A percentile compares a stretch with the other conserved stretches of the same genome.
phyloP scores from a whole-genome alignment of 2,888 invertebrate species.

The Chorisops tibialis region DNA sequence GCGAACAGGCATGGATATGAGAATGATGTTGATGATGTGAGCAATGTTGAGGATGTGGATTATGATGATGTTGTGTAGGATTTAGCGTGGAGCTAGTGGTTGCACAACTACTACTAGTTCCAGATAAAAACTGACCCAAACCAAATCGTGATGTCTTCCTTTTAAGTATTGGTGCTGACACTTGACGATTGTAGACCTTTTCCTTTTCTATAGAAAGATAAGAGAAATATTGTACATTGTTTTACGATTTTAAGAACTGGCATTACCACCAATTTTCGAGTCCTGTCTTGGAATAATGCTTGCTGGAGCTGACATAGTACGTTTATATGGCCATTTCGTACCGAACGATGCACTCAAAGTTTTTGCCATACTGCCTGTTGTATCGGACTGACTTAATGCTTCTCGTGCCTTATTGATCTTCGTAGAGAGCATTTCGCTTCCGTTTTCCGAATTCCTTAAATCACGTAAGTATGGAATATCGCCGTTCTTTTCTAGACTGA shows the following conservation, averaged over 20 bases:
- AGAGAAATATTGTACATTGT: not conserved
- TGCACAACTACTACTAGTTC: constrained; percentile 47
- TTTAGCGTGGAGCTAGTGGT: constrained; percentile 40
- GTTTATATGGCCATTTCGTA: constrained; percentile 91
- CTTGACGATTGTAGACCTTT: constrained; percentile 85
- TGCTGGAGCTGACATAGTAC: constrained; percentile 91
- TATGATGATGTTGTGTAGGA: constrained; percentile 36
- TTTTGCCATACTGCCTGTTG: constrained; percentile 60
- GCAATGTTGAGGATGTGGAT: constrained; percentile 30
- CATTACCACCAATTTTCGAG: constrained; percentile 60
- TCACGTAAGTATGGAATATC: constrained; percentile 84
- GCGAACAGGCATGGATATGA: constrained; percentile 2
- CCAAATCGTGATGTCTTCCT: constrained; percentile 90
- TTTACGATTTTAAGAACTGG: not conserved
- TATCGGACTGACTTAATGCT: constrained; percentile 74
- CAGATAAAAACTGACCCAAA: constrained; percentile 75
- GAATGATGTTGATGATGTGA: constrained; percentile 25
- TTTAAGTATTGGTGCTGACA: constrained; percentile 92
- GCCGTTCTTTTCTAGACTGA: constrained; percentile 78
- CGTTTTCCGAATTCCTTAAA: constrained; percentile 81
- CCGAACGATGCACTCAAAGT: constrained; percentile 85
- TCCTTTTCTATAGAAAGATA: constrained; percentile 60
- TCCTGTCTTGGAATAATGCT: constrained; percentile 74
- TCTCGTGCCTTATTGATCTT: constrained; percentile 88
- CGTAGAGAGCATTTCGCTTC: constrained; percentile 78